These are phyloP conservation scores for Paedocypris micromegethes DNA, from an alignment of 2,797 vertebrate genomes.

Conservation along the genomic window DNA sequence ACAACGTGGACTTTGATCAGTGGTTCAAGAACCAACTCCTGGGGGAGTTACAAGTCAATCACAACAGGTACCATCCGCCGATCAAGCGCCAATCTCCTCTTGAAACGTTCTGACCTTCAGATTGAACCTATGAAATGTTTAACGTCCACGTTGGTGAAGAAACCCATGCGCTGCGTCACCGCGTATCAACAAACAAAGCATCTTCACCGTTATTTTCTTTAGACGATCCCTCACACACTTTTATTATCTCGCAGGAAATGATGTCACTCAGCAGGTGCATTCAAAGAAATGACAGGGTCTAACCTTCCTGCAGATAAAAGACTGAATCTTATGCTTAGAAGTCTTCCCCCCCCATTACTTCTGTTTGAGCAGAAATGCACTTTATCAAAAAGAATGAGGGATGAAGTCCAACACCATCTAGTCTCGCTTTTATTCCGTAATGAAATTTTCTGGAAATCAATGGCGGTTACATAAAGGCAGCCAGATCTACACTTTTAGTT, in stretches of 20 bases:
- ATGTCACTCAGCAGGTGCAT: conserved; percentile 43
- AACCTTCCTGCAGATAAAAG: conserved; percentile 39
- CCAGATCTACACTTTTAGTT: conserved; percentile 4
- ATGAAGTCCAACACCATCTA: conserved; percentile 21
- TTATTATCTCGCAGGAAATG: conserved; percentile 19
- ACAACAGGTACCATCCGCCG: conserved; percentile 79
- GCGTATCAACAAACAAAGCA: not conserved
- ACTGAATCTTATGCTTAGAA: conserved; percentile 11
- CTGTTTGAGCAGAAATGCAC: conserved; percentile 24
- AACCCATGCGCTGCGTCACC: not conserved
- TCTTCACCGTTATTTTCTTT: conserved; percentile 8
- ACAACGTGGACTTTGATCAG: conserved; percentile 96
- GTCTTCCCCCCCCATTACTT: conserved; percentile 23
- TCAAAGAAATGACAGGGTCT: conserved; percentile 37
- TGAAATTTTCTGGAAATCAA: conserved; percentile 15
- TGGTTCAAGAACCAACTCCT: conserved; percentile 97
- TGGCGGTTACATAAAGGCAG: conserved; percentile 25
- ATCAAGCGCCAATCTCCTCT: not conserved
- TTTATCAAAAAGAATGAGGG: conserved; percentile 38
- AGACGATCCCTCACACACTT: not conserved
- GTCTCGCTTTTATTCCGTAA: conserved; percentile 19
- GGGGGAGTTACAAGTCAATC: conserved; percentile 86
- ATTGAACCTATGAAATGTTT: not conserved
- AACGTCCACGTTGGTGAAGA: not conserved
- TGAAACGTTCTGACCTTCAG: not conserved